phyloP scores from a whole-genome alignment of 2,797 vertebrate genomes.

The Chiloscyllium punctatum region DNA sequence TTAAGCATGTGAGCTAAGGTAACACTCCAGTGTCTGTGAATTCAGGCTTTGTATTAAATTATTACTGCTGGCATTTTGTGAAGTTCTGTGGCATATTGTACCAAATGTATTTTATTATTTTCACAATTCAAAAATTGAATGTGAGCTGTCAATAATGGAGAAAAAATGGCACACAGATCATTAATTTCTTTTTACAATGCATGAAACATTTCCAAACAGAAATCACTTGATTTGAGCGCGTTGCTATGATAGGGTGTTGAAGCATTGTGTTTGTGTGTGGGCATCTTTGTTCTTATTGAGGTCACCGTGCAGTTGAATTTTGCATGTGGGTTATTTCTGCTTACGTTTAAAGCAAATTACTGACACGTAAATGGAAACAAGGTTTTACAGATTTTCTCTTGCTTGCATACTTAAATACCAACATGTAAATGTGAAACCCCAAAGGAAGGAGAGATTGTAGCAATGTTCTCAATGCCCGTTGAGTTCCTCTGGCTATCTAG shows the following conservation, averaged over 20 bases:
- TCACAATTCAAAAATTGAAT: background rate
- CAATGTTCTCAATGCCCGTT: background rate
- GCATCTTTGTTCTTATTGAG: background rate
- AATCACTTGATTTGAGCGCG: background rate
- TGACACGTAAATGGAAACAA: background rate
- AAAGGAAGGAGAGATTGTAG: background rate
- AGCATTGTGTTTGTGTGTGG: background rate
- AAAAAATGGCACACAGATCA: background rate
- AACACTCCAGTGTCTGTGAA: background rate
- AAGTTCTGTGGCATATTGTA: background rate
- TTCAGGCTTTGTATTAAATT: background rate
- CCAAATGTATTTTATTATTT: background rate
- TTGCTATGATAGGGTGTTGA: background rate
- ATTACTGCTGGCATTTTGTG: conserved; percentile 7
- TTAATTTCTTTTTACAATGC: background rate
- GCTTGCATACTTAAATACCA: background rate
- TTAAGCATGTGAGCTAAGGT: background rate
- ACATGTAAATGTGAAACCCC: background rate
- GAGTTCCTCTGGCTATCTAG: background rate
- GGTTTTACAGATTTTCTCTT: background rate
- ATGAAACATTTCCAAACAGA: background rate
- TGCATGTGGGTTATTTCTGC: background rate
- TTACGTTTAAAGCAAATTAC: background rate
- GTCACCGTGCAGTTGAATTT: background rate
- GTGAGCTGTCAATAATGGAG: background rate